phyloP scores from a whole-genome alignment of 2,888 invertebrate species.

The Sepioteuthis lessoniana region DNA sequence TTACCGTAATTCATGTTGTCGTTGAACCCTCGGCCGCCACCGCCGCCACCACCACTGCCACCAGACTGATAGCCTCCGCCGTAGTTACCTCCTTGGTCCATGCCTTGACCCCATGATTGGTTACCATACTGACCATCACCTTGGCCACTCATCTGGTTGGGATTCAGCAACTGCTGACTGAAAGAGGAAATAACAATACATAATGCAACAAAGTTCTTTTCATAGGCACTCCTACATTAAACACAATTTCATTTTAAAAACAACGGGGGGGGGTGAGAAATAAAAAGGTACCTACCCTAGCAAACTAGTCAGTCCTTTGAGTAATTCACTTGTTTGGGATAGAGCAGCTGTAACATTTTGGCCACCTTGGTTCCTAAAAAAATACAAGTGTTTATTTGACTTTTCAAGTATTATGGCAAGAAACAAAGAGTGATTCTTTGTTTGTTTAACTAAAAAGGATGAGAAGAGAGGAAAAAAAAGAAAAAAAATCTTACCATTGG shows the following conservation, averaged over 20 bases:
- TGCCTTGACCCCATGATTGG: constrained; percentile 43
- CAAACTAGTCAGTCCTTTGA: constrained; percentile 43
- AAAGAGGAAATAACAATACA: not conserved
- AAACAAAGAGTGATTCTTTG: not conserved
- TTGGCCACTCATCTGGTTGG: constrained; percentile 36
- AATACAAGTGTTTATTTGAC: not conserved
- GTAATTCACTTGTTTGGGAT: constrained; percentile 44
- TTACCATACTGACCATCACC: constrained; percentile 42
- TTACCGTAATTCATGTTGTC: constrained; percentile 45
- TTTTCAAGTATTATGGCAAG: not conserved
- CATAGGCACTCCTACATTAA: not conserved
- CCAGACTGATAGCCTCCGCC: constrained; percentile 45
- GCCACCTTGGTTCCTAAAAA: constrained; percentile 39
- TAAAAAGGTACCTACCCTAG: not conserved
- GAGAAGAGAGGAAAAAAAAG: not conserved
- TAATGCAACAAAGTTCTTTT: not conserved
- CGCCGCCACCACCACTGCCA: not conserved
- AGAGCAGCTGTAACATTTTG: constrained; percentile 44
- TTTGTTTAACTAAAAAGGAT: not conserved
- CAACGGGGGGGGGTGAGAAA: not conserved
- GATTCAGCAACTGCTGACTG: constrained; percentile 38
- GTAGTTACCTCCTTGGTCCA: constrained; percentile 40
- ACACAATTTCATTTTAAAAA: not conserved
- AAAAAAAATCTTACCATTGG: constrained; percentile 24
- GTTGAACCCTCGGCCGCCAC: not conserved